phyloP scores from a whole-genome alignment of 35 echinoderm and acorn worm genomes.

The Lytechinus pictus region DNA sequence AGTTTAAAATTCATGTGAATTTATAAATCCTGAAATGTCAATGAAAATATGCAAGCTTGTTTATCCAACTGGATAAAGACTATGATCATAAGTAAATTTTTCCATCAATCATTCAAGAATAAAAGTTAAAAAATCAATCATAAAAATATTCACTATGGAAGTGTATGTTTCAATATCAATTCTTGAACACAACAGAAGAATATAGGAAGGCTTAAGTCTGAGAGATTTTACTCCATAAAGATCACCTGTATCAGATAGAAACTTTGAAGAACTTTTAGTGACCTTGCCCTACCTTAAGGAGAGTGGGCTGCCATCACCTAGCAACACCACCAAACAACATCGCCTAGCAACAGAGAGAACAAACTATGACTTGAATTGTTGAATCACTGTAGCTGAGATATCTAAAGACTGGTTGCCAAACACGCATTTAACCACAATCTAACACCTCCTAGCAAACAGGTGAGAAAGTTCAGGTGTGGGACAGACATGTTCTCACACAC shows the following conservation, averaged over 20 bases:
- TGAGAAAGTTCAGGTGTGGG: not conserved
- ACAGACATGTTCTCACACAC: not conserved
- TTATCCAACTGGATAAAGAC: too few relatives aligned
- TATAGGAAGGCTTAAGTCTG: too few relatives aligned
- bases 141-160: too few relatives aligned
- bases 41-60: too few relatives aligned
- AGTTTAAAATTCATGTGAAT: too few relatives aligned
- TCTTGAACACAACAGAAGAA: too few relatives aligned
- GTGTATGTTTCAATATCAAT: too few relatives aligned
- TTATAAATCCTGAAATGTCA: too few relatives aligned
- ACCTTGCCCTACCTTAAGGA: not conserved
- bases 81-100: too few relatives aligned
- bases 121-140: too few relatives aligned
- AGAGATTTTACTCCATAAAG: not conserved
- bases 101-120: too few relatives aligned
- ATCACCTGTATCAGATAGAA: not conserved
- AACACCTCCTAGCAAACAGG: not conserved
- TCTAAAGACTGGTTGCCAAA: not conserved
- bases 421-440: not conserved
- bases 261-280: not conserved
- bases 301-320: not conserved
- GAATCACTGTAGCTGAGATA: not conserved
- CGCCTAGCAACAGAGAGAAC: not conserved
- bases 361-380: not conserved
- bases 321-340: not conserved